phyloP scores from a whole-genome alignment of 2,113 vertebrate species.

The Catharus bicknelli region DNA sequence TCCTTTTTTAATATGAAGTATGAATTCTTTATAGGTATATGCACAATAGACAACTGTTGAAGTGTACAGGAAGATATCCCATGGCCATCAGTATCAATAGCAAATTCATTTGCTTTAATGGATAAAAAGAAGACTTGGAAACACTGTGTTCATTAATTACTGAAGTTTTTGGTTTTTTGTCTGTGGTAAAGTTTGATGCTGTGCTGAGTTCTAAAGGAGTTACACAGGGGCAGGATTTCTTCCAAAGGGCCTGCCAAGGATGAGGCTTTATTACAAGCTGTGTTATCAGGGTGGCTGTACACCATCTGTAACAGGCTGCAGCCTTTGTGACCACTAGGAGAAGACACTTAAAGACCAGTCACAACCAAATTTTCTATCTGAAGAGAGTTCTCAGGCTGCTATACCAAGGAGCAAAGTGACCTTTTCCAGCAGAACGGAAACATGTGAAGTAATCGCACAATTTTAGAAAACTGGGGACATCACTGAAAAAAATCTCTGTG shows the following conservation, averaged over 20 bases:
- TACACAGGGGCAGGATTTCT: neutral
- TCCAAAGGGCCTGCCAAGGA: neutral
- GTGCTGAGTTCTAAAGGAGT: neutral
- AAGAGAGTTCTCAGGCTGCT: neutral
- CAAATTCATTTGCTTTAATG: neutral
- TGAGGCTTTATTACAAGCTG: neutral
- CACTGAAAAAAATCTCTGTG: neutral
- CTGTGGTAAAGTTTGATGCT: neutral
- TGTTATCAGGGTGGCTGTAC: neutral
- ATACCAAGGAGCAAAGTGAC: neutral
- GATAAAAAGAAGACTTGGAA: neutral
- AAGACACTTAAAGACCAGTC: neutral
- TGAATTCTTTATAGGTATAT: neutral
- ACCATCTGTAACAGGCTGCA: neutral
- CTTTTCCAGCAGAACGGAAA: neutral
- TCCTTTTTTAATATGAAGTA: neutral
- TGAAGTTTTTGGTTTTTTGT: neutral
- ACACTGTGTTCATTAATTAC: neutral
- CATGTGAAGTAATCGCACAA: fast-evolving
- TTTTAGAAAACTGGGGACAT: neutral
- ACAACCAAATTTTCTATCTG: neutral
- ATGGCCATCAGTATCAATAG: neutral
- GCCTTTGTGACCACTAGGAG: neutral
- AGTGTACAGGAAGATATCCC: neutral
- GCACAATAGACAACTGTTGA: neutral